phyloP scores from a whole-genome alignment of 23 tunicate species.

The Trididemnum clinides region DNA sequence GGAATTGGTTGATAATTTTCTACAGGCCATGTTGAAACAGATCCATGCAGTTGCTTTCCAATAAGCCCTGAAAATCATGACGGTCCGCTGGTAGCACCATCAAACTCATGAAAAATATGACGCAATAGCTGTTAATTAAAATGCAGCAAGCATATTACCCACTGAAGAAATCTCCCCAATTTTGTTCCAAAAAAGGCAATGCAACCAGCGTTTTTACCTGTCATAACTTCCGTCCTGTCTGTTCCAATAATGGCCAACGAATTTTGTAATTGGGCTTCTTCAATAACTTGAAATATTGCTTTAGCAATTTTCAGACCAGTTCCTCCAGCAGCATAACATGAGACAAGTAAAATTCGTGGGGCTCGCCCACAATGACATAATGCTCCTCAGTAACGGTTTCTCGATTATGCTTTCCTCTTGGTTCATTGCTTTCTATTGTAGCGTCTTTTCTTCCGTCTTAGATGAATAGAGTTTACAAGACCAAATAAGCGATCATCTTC shows the following conservation, averaged over 20 bases:
- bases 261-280: neutral
- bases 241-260: constrained; percentile 1
- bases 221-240: constrained; percentile 31
- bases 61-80: constrained; percentile 8
- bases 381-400: constrained; percentile 9
- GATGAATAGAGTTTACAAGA: neutral
- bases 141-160: constrained; percentile 36
- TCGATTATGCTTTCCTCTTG: neutral
- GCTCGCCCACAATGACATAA: constrained; percentile 30
- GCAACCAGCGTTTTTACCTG: constrained; percentile 1
- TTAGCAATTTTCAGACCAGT: constrained; percentile 17
- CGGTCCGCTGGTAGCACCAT: constrained; percentile 14
- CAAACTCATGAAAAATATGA: neutral
- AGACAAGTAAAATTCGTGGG: constrained; percentile 2
- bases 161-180: neutral
- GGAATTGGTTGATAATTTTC: neutral
- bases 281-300: neutral
- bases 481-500: neutral
- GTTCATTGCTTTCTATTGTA: neutral
- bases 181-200: neutral
- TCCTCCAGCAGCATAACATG: constrained; percentile 2
- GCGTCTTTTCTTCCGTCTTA: constrained; percentile 35
- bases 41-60: constrained; percentile 13
- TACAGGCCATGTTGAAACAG: constrained; percentile 26
- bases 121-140: constrained; percentile 16